Evolutionary conservation across 2,113 vertebrate species (phyloP), one percentile per base, ranked within the genome.

Genomic region (Melanostigma gelatinosum): DNA sequence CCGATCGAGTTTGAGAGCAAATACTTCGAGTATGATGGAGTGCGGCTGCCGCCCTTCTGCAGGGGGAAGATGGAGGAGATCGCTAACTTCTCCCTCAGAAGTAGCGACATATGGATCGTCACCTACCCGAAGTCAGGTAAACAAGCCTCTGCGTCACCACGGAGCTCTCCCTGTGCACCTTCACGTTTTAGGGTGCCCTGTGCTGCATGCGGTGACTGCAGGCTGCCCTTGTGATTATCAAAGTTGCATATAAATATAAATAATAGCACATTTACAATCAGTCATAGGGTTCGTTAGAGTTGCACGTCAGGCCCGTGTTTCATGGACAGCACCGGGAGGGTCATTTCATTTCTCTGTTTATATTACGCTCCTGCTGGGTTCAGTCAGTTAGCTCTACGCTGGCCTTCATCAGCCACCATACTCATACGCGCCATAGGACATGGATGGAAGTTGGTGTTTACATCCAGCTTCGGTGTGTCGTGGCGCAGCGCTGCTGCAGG

Each of bases 1-100:
- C 98, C 98, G 8, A 96, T 97, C 36, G 98, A 99, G 94, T 99
- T 97, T 87, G 98, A 99, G 93, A 99, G 97, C 96, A 98, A 97
- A 93, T 99, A 99, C 92, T 99, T 98, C 89, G 98, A 99, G 90
- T 97, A 97, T 94, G 95, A 98, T 87, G 97, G 97, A 82, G 97
- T 99, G 90, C 96, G 98, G 86, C 96, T 99, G 87, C 98, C 98
- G 90, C 98, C 98, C 91, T 99, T 99, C 94, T 99, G 98, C 95
- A 95, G 96, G 66, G 98, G 98, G 78, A 98, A 97, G 95, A 99
- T 99, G 98, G 97, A 98, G 92, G 97, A 99, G 88, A 98, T 99
- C 89, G 93, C 96, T 79, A 95, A 96, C 93, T 98, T 98, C 95
- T 97, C 97, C 50, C 96, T 98, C 83, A 94, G 98, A 92, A 96